phyloP scores from a whole-genome alignment of 2,113 vertebrate species.

The Stegostoma tigrinum region DNA sequence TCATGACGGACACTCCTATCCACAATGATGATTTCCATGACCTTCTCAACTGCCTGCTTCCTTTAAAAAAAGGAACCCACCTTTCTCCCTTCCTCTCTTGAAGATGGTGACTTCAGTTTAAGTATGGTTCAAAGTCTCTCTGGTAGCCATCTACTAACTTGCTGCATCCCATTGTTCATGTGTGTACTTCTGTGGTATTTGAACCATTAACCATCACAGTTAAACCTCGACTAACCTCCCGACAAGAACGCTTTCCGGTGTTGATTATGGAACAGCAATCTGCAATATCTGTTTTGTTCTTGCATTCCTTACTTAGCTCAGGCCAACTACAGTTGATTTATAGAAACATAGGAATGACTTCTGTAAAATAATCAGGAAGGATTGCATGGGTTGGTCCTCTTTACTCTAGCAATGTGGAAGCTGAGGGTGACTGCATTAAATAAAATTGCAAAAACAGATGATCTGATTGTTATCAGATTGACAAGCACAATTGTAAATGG shows the following conservation, averaged over 20 bases:
- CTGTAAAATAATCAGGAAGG: not conserved
- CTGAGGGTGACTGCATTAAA: not conserved
- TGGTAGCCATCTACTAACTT: not conserved
- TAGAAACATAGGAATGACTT: not conserved
- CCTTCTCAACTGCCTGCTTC: conserved; percentile 19
- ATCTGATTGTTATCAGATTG: too few relatives aligned
- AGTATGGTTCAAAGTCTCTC: not conserved
- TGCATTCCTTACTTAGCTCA: not conserved
- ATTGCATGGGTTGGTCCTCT: not conserved
- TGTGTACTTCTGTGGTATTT: not conserved
- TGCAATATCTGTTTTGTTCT: not conserved
- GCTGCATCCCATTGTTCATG: not conserved
- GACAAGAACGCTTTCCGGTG: too few relatives aligned
- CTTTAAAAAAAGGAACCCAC: not conserved
- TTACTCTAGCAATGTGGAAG: not conserved
- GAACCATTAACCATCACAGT: not conserved
- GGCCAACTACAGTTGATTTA: not conserved
- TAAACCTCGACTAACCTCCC: not conserved
- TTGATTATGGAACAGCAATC: not conserved
- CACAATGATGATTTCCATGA: not conserved
- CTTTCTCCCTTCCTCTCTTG: not conserved
- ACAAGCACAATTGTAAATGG: too few relatives aligned
- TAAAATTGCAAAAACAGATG: too few relatives aligned
- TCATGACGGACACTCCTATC: not conserved
- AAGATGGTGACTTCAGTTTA: not conserved